phyloP scores from a whole-genome alignment of 2,797 vertebrate genomes.

The Microctenopoma steveboyesi region DNA sequence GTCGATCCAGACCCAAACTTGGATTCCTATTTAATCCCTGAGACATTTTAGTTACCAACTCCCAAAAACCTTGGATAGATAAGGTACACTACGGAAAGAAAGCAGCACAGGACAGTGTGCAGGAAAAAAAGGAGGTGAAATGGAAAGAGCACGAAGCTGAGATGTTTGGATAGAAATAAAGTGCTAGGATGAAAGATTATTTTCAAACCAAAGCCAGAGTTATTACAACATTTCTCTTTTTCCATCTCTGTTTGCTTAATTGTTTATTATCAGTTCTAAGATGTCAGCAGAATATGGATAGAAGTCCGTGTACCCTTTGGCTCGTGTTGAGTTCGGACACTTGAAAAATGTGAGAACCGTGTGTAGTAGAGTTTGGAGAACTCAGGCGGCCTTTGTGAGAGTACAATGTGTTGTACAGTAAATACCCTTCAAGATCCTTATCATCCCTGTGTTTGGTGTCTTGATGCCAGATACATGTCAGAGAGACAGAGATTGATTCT shows the following conservation, averaged over 20 bases:
- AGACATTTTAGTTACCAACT: slow-evolving; percentile 8
- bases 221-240: background rate
- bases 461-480: slow-evolving; percentile 26
- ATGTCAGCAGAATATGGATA: background rate
- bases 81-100: background rate
- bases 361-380: background rate
- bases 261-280: background rate
- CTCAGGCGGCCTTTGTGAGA: slow-evolving; percentile 8
- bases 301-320: slow-evolving; percentile 6
- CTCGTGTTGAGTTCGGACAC: slow-evolving; percentile 10
- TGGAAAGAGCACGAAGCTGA: background rate
- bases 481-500: slow-evolving; percentile 40
- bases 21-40: slow-evolving; percentile 16
- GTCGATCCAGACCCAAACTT: slow-evolving; percentile 9
- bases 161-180: background rate
- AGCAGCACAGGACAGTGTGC: background rate
- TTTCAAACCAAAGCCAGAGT: background rate
- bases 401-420: slow-evolving; percentile 24
- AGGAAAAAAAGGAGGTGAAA: background rate
- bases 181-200: background rate
- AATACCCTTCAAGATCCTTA: slow-evolving; percentile 39
- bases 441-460: slow-evolving; percentile 50
- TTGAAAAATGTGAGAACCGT: background rate
- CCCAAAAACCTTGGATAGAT: background rate
- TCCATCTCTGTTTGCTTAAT: slow-evolving; percentile 1